A percentile compares a stretch with the other conserved stretches of the same genome.
These are phyloP conservation scores for Rhabdomys dilectus DNA, from an alignment of 2,113 vertebrate genomes.

Conservation along the genomic window DNA sequence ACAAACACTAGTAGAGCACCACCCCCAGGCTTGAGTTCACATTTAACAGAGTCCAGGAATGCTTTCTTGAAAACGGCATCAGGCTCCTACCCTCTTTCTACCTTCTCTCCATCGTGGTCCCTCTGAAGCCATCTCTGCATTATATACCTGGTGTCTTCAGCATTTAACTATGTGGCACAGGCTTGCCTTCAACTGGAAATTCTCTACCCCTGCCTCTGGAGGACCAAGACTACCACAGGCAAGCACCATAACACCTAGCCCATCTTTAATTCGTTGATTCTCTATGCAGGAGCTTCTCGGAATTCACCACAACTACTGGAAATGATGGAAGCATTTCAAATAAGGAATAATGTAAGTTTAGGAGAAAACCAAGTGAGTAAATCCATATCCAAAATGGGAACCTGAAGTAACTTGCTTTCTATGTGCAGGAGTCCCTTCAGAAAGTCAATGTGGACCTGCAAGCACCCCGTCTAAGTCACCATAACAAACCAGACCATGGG, in stretches of 20 bases:
- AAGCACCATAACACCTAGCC: no score
- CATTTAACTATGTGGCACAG: not conserved
- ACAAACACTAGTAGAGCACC: not conserved
- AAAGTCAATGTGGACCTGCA: not conserved
- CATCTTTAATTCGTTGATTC: constrained; percentile 6
- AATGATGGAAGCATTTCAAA: constrained; percentile 17
- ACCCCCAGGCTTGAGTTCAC: not conserved
- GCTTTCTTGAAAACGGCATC: not conserved
- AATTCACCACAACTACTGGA: not conserved
- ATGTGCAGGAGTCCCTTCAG: not conserved
- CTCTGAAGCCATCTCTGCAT: not conserved
- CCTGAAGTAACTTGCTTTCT: constrained; percentile 3
- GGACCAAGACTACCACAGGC: not conserved
- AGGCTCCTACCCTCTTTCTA: not conserved
- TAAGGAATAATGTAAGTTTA: constrained; percentile 14
- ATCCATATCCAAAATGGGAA: not conserved
- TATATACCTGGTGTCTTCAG: not conserved
- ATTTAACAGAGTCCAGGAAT: not conserved
- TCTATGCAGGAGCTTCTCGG: not conserved
- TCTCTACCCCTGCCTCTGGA: not conserved
- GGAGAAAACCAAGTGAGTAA: not conserved
- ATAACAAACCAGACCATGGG: not conserved
- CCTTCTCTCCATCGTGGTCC: not conserved
- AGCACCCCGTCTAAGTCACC: not conserved
- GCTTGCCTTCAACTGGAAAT: not conserved